These are phyloP conservation scores for Pygoscelis antarcticus DNA, from an alignment of 2,113 vertebrate genomes.

Conservation along the genomic window DNA sequence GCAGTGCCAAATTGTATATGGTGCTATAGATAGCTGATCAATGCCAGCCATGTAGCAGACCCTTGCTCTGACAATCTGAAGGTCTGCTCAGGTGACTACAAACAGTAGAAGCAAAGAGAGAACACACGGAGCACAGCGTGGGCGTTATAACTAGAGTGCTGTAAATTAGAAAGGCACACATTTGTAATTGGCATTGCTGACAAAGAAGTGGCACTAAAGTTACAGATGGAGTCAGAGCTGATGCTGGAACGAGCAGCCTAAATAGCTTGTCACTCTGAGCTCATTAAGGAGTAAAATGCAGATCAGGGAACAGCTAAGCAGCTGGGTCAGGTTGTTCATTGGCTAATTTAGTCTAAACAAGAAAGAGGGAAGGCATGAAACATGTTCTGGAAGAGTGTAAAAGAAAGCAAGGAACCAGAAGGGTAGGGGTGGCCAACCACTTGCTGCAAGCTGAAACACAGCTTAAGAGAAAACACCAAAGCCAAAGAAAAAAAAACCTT, in stretches of 20 bases:
- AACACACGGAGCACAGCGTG: conserved; percentile 68
- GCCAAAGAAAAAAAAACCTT: not conserved
- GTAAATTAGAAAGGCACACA: conserved; percentile 75
- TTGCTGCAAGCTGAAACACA: conserved; percentile 74
- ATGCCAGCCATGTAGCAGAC: conserved; percentile 52
- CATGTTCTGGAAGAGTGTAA: conserved; percentile 74
- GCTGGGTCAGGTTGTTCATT: conserved; percentile 78
- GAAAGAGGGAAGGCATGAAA: conserved; percentile 75
- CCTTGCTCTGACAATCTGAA: conserved; percentile 50
- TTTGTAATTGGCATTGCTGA: conserved; percentile 78
- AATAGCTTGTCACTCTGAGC: conserved; percentile 78
- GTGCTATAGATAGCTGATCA: conserved; percentile 51
- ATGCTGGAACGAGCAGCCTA: conserved; percentile 77
- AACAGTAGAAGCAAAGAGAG: conserved; percentile 62
- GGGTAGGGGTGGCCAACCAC: conserved; percentile 74
- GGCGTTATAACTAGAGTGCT: conserved; percentile 68
- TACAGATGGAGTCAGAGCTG: conserved; percentile 78
- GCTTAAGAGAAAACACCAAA: conserved; percentile 68
- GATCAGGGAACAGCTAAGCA: conserved; percentile 78
- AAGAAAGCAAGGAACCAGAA: conserved; percentile 74
- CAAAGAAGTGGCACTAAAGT: conserved; percentile 77
- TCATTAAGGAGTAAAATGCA: conserved; percentile 79
- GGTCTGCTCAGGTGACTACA: conserved; percentile 59
- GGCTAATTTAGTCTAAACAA: conserved; percentile 78
- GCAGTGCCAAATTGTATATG: conserved; percentile 38